Evolutionary conservation across 2,113 vertebrate genomes (phyloP), one percentile per base, ranked within the genome.

Genomic region (Reinhardtius hippoglossoides): DNA sequence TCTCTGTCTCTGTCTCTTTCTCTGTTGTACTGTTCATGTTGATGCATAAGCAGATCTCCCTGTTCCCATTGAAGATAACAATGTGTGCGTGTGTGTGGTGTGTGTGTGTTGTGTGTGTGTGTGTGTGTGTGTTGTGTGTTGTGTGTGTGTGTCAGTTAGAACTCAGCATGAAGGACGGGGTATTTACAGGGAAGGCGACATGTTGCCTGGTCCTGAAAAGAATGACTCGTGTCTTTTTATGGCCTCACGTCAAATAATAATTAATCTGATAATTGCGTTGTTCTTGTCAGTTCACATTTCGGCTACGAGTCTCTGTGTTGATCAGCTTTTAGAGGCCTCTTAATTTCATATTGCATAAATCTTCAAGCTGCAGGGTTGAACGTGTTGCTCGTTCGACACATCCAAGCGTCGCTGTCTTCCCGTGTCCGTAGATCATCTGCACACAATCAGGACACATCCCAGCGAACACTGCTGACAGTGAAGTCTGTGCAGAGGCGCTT

Each of bases 161-260:
- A 54, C 44, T 7, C 14, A 54, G 50, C 50, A 54, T 20, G 50
- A 54, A 54, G 20, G 50, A n/a, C 50, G 2, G 9, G 20, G 9
- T 16, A 20, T 59, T 86, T 72, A 60, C 37, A n/a, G 2, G 75
- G 78, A 84, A 85, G 52, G 21, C 21, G 54, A 24, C 54, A 14
- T 56, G 54, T 24, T 54, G 50, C 20, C 50, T 9, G 50, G 20
- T n/a, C 20, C 20, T 20, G 50, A n/a, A 15, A 2, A 23, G 3
- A 2, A 56, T 56, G 54, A 56, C n/a, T 56, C 54, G 13, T 3
- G n/a, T 55, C 23, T 57, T 57, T 57, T 26, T 9, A 26, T 27
- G 24, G 71, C 64, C 23, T 71, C 67, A 9, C 8, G 20, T 20
- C 50, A n/a, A 9, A 52, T 52, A 2, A n/a, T n/a, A 54, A 54